These are phyloP conservation scores for Dysidea cf. avara DNA, from an alignment of 37 sponge, comb jelly and placozoan genomes.

Conservation along the genomic window DNA sequence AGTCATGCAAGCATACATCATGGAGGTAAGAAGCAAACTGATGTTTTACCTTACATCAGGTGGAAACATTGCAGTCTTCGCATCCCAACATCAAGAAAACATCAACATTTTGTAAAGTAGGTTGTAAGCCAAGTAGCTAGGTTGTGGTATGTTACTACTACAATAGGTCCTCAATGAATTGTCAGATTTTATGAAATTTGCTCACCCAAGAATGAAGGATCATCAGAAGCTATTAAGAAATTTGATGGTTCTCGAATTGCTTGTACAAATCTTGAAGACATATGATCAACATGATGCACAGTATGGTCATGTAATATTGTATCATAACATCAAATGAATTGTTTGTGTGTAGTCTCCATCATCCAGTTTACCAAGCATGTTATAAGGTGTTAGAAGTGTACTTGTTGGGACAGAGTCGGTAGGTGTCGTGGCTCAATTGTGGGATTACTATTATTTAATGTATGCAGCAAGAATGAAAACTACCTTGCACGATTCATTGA, in stretches of 20 bases:
- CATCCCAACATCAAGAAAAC: no score
- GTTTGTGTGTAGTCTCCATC: not conserved
- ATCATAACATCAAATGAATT: no score
- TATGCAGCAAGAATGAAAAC: slow-evolving; percentile 67
- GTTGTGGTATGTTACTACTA: not conserved
- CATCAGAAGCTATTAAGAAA: slow-evolving; percentile 74
- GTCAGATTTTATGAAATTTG: slow-evolving; percentile 6
- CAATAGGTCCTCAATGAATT: slow-evolving; percentile 27
- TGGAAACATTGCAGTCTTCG: no score
- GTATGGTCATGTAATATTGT: no score
- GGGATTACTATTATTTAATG: no score
- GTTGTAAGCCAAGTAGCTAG: not conserved
- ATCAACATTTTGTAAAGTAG: no score
- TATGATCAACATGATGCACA: no score
- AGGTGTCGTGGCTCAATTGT: not conserved
- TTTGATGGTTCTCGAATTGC: slow-evolving; percentile 55
- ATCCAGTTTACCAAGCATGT: slow-evolving; percentile 17
- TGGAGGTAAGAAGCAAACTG: not conserved
- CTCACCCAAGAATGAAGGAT: slow-evolving; percentile 41
- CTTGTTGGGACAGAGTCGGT: slow-evolving; percentile 61
- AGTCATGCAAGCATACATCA: slow-evolving; percentile 54
- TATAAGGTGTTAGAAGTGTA: slow-evolving; percentile 39
- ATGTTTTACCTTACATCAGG: no score
- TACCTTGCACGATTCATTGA: slow-evolving; percentile 65
- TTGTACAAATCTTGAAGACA: slow-evolving; percentile 36